A percentile compares a stretch with the other conserved stretches of the same genome.
Evolutionary conservation across 1,140 invertebrate species (phyloP).

Genomic region (Sinella curviseta): DNA sequence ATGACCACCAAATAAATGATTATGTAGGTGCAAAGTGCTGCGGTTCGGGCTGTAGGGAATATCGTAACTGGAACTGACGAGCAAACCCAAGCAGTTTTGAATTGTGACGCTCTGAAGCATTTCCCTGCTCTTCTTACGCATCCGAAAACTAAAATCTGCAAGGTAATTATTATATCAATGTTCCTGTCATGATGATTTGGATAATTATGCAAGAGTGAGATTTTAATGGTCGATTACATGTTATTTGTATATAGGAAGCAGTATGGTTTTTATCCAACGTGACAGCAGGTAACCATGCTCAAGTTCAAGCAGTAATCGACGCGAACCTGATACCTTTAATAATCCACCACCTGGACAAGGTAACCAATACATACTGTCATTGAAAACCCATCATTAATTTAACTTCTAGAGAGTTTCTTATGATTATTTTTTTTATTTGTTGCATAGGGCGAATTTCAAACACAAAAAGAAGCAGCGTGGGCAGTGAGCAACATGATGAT

Average conservation of each 20-base stretch:
- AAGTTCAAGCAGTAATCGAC: slow-evolving; percentile 97
- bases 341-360: slow-evolving; percentile 82
- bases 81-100: slow-evolving; percentile 92
- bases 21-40: slow-evolving; percentile 83
- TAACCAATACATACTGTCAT: slow-evolving; percentile 52
- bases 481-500: slow-evolving; percentile 98
- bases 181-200: background rate
- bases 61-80: slow-evolving; percentile 99
- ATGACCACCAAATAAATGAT: background rate
- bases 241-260: slow-evolving; percentile 69
- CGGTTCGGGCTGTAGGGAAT: slow-evolving; percentile 94
- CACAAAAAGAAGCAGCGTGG: slow-evolving; percentile 99
- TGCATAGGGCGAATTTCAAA: slow-evolving; percentile 97
- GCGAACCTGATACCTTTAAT: slow-evolving; percentile 90
- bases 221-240: slow-evolving; percentile 20
- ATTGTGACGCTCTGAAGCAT: slow-evolving; percentile 88
- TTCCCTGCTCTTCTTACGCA: slow-evolving; percentile 87
- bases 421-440: background rate
- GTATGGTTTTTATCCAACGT: slow-evolving; percentile 99
- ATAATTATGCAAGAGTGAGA: background rate
- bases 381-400: background rate
- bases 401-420: background rate
- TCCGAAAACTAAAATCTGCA: slow-evolving; percentile 78
- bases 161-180: too few species aligned
- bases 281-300: slow-evolving; percentile 93